Base-by-base conservation (phyloP, 2,797 vertebrate species). In the Benthosema pterotum region DNA sequence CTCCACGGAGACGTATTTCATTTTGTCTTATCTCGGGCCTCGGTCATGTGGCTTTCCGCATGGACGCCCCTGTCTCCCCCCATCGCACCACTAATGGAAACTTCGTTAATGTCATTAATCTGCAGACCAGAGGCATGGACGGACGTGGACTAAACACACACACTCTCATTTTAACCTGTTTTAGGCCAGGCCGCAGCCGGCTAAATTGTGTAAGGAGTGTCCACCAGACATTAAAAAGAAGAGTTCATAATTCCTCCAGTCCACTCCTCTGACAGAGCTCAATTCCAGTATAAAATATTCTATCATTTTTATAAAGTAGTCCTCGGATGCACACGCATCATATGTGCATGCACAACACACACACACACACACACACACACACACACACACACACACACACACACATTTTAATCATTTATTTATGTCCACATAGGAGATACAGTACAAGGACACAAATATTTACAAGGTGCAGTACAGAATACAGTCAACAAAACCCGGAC, bases 81-180 rank as follows among this genome's bases (percentile, higher is more conserved):
- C 88, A 91, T 93, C 93, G 92, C 83, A 76, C 89, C 72, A 90
- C 94, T 96, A 95, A 95, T 93, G 94, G 93, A 95, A 96, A 96
- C 95, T 97, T 97, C 88, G 93, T 96, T 98, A 97, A 95, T 96
- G 93, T 95, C 94, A 95, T 96, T 98, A 97, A 96, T 96, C 95
- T 95, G 92, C 93, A 90, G 95, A 95, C 89, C 32, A 38, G 32
- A 38, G 32, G 32, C 86, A 83, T 25, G 22, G 1, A 25, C 22
- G 93, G 93, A 95, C 94, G 94, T 92, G 95, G 92, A 91, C 93
- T 92, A 94, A 95, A 94, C 92, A 94, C 87, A 87, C 83, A 53
- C 54, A 18, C 14, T 19, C 52, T 14, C 52, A 53, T 8, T 79
- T 88, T 86, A 87, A 84, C 84, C 85, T 88, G 32, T 61, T 75